Conservation (phyloP, 1,140 invertebrate species). For the Eriosoma lanigerum region DNA sequence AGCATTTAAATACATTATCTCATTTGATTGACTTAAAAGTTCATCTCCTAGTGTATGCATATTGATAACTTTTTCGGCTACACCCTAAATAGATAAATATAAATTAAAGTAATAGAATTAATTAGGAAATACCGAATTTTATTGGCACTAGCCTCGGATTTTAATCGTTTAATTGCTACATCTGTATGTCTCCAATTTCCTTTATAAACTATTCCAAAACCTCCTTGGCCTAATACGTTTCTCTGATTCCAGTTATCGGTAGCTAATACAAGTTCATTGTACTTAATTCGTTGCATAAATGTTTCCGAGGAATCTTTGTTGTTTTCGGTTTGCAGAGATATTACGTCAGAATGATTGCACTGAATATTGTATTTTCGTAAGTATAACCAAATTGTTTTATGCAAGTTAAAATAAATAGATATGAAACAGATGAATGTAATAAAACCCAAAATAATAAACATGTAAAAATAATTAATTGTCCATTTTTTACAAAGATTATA, state of each 20-base stretch:
- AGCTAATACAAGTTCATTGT: conserved; percentile 73
- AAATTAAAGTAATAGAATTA: background rate
- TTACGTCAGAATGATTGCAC: background rate
- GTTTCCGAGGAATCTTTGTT: conserved; percentile 59
- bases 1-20: conserved; percentile 76
- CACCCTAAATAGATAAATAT: conserved; percentile 42
- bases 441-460: background rate
- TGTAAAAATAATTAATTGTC: background rate
- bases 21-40: conserved; percentile 74
- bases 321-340: background rate
- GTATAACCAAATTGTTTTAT: background rate
- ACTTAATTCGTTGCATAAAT: conserved; percentile 67
- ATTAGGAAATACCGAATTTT: background rate
- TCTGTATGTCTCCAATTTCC: conserved; percentile 87
- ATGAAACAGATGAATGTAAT: background rate
- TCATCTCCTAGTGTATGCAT: conserved; percentile 55
- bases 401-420: conserved; percentile 2
- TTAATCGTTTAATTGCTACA: conserved; percentile 87
- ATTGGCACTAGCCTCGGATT: conserved; percentile 59
- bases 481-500: conserved; percentile 11
- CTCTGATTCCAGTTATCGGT: conserved; percentile 75
- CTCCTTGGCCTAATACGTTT: conserved; percentile 81
- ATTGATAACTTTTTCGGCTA: conserved; percentile 21
- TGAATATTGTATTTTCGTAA: background rate
- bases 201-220: conserved; percentile 89